Evolutionary conservation across 1,140 invertebrate genomes (phyloP).

Genomic region (Apis cerana): DNA sequence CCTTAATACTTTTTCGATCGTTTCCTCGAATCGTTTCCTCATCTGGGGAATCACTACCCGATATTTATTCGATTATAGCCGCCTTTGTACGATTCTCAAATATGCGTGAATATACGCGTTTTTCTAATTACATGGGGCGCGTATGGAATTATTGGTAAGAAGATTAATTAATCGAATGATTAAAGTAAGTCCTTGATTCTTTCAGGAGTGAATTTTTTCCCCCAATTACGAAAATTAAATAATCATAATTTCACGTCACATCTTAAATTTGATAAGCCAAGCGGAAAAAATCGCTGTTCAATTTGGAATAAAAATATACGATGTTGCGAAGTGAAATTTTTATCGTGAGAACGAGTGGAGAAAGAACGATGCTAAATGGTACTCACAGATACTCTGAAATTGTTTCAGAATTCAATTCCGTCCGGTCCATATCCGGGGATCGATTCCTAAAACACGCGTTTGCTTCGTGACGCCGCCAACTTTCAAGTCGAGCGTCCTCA

Average conservation of each 20-base stretch:
- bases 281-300: no score
- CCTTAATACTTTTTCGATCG: constrained; percentile 76
- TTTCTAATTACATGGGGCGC: not conserved
- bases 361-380: not conserved
- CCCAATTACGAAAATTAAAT: no score
- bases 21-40: constrained; percentile 27
- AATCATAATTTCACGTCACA: no score
- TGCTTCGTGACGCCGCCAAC: constrained; percentile 39
- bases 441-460: constrained; percentile 37
- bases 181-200: not conserved
- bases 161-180: not conserved
- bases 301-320: no score
- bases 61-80: constrained; percentile 1
- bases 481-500: constrained; percentile 33
- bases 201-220: not conserved
- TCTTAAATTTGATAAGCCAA: no score
- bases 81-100: not conserved
- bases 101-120: not conserved
- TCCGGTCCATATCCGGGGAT: not conserved
- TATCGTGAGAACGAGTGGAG: not conserved
- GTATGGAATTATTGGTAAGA: not conserved
- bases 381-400: constrained; percentile 1
- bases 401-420: constrained; percentile 13
- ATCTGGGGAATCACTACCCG: constrained; percentile 4
- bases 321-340: not conserved